Evolutionary conservation across 2,113 vertebrate genomes (phyloP).

Genomic region (Lethenteron camtschaticum): DNA sequence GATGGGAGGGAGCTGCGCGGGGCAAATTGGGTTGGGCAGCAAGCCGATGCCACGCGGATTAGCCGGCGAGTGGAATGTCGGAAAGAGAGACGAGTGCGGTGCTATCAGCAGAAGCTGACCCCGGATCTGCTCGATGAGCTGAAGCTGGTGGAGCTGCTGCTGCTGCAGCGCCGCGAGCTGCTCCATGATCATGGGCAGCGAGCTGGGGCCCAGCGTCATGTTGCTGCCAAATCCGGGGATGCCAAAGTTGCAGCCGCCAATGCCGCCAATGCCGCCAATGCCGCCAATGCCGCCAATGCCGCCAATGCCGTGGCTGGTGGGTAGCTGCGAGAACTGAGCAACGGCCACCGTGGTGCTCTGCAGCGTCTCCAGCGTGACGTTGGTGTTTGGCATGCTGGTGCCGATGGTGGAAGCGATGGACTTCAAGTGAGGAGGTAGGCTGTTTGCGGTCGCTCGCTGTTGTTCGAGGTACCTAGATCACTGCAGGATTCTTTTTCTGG

Average conservation of each 20-base stretch:
- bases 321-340: slow-evolving; percentile 72
- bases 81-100: not conserved
- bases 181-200: slow-evolving; percentile 86
- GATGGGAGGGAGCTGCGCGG: slow-evolving; percentile 1
- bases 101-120: slow-evolving; percentile 77
- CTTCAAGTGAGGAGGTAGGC: not conserved
- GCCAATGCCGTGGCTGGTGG: not conserved
- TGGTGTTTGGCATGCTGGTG: slow-evolving; percentile 84
- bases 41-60: not conserved
- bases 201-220: slow-evolving; percentile 31
- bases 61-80: not conserved
- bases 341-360: slow-evolving; percentile 89
- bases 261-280: not conserved
- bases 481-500: too few relatives aligned
- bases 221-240: not conserved
- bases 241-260: not conserved
- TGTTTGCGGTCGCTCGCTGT: not conserved
- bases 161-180: slow-evolving; percentile 89
- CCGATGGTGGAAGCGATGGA: slow-evolving; percentile 24
- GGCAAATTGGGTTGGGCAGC: not conserved
- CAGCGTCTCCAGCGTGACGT: slow-evolving; percentile 85
- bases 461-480: too few relatives aligned
- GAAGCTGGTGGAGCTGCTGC: slow-evolving; percentile 90
- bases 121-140: slow-evolving; percentile 92
- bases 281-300: not conserved